These are phyloP conservation scores for Brachionus asplanchnoidis DNA, from an alignment of 1,140 invertebrate genomes.

Conservation along the genomic window DNA sequence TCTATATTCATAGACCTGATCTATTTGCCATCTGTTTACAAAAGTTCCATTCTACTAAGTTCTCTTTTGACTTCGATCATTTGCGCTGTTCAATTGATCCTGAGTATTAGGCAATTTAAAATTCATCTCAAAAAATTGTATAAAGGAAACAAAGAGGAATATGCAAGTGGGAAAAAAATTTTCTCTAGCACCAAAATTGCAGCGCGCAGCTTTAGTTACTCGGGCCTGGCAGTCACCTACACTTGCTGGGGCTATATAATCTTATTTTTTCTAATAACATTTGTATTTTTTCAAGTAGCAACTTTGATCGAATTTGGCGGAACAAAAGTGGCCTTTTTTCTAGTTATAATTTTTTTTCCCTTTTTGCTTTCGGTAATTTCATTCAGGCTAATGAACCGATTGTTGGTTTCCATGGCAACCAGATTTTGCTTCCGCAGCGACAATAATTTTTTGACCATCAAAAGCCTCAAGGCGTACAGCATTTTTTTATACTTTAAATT, in stretches of 20 bases:
- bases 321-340: background rate
- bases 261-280: slow-evolving; percentile 14
- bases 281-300: slow-evolving; percentile 15
- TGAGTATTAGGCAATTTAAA: background rate
- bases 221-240: slow-evolving; percentile 4
- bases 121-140: background rate
- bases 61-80: background rate
- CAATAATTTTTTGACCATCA: background rate
- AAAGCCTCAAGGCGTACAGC: background rate
- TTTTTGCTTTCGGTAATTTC: slow-evolving; percentile 15
- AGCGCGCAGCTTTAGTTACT: background rate
- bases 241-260: slow-evolving; percentile 38
- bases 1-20: slow-evolving; percentile 35
- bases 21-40: slow-evolving; percentile 10
- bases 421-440: slow-evolving; percentile 14
- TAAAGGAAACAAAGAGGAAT: background rate
- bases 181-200: background rate
- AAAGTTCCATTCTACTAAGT: background rate
- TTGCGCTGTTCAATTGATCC: slow-evolving; percentile 3
- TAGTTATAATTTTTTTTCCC: background rate
- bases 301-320: slow-evolving; percentile 14
- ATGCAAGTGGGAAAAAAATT: background rate
- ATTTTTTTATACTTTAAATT: slow-evolving; percentile 40
- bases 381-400: background rate
- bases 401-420: background rate